Evolutionary conservation across 2,113 vertebrate species (phyloP), one percentile per base, ranked within the genome.

Genomic region (Pelodiscus sinensis): DNA sequence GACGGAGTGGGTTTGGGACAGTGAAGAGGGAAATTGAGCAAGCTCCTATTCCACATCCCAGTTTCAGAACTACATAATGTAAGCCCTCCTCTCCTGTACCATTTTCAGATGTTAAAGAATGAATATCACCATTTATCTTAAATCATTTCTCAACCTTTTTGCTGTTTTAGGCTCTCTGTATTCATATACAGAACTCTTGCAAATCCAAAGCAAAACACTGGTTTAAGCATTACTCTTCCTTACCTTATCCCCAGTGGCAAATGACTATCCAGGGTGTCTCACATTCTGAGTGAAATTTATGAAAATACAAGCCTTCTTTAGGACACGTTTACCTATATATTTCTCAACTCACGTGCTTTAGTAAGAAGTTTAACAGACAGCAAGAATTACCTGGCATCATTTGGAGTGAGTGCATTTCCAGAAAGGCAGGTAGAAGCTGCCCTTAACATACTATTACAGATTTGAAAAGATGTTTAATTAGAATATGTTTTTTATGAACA

Each of bases 371-470:
- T 9, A 79, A 8, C 31, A 27, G 79, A 52, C 2, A 0, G 2
- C 0, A 0, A 81, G 55, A 52, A 85, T 52, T n/a, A 50, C 92
- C 9, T 38, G 89, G 86, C 83, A 71, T 4, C 81, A 44, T 78
- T 62, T 6, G 1, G 51, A 44, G 0, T 58, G 51, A 6, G 0
- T 0, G 27, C 55, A 29, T 2, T 1, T 0, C 11, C 31, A 71
- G 65, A 71, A 71, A 71, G 8, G 31, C 27, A 44, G 60, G 81
- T 58, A 11, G 62, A 55, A 62, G 50, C 81, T 87, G 82, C 81
- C 77, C 82, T 13, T 12, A 9, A 29, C 50, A 29, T 51, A 9
- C 75, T 44, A 0, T 22, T 2, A 11, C 18, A 21, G 52, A 75
- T 38, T 50, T 10, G 38, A 50, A 77, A 25, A 77, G 35, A 77